Evolutionary conservation across 1,140 invertebrate genomes (phyloP).

Genomic region (Drosophila kepulauana): DNA sequence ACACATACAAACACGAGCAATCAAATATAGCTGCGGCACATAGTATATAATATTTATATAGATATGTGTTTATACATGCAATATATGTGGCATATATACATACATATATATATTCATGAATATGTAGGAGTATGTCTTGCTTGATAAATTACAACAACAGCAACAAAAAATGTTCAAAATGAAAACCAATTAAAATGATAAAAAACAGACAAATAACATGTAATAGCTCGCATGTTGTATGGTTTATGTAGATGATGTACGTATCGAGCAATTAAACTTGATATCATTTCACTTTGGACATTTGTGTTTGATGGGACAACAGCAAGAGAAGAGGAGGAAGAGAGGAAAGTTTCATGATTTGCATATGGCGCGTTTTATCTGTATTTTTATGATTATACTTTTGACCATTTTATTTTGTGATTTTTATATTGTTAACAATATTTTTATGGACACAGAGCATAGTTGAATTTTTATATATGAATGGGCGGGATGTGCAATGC

Average conservation of each 20-base stretch:
- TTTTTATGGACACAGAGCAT: slow-evolving; percentile 19
- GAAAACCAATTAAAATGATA: slow-evolving; percentile 70
- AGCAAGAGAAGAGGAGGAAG: neutral
- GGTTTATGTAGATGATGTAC: slow-evolving; percentile 20
- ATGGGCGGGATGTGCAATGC: slow-evolving; percentile 32
- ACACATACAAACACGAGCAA: slow-evolving; percentile 20
- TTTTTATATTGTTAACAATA: slow-evolving; percentile 12
- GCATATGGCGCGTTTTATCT: slow-evolving; percentile 26
- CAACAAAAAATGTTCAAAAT: slow-evolving; percentile 69
- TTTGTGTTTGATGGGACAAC: slow-evolving; percentile 34
- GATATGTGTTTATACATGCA: slow-evolving; percentile 22
- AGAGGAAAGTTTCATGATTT: slow-evolving; percentile 11
- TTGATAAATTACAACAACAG: slow-evolving; percentile 62
- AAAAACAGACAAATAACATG: slow-evolving; percentile 40
- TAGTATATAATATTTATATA: slow-evolving; percentile 33
- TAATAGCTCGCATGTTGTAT: slow-evolving; percentile 23
- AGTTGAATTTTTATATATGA: slow-evolving; percentile 14
- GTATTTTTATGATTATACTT: slow-evolving; percentile 14
- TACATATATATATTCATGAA: slow-evolving; percentile 22
- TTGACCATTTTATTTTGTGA: slow-evolving; percentile 7
- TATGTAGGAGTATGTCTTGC: slow-evolving; percentile 63
- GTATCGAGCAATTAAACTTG: slow-evolving; percentile 60
- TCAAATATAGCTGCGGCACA: slow-evolving; percentile 16
- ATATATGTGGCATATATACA: slow-evolving; percentile 13
- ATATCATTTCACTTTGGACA: slow-evolving; percentile 39